These are phyloP conservation scores for Euplexia lucipara DNA, from an alignment of 2,888 invertebrate genomes.

Conservation along the genomic window DNA sequence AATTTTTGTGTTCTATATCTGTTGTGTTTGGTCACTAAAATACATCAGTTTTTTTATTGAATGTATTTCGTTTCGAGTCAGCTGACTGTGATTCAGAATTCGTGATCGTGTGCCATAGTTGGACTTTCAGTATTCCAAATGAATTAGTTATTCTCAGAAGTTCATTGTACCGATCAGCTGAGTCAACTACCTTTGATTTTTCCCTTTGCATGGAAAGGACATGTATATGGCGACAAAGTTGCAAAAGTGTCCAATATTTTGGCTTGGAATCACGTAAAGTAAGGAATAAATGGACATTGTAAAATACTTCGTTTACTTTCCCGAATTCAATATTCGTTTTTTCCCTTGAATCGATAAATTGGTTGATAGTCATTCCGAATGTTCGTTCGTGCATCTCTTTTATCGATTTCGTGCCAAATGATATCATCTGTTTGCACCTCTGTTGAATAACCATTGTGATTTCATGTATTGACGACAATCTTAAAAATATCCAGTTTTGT, in stretches of 20 bases:
- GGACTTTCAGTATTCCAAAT: slow-evolving; percentile 72
- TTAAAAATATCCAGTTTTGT: slow-evolving; percentile 71
- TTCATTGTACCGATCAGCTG: slow-evolving; percentile 87
- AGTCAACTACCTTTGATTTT: slow-evolving; percentile 80
- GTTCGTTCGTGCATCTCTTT: slow-evolving; percentile 66
- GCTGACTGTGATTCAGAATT: slow-evolving; percentile 75
- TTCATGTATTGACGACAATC: slow-evolving; percentile 62
- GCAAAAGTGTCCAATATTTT: slow-evolving; percentile 77
- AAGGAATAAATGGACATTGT: slow-evolving; percentile 61
- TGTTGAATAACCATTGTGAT: slow-evolving; percentile 55
- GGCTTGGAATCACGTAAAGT: slow-evolving; percentile 71
- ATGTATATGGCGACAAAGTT: slow-evolving; percentile 79
- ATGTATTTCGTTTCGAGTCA: slow-evolving; percentile 56
- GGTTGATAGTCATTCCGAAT: slow-evolving; percentile 61
- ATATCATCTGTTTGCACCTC: slow-evolving; percentile 78
- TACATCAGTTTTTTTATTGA: slow-evolving; percentile 41
- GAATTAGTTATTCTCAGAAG: slow-evolving; percentile 79
- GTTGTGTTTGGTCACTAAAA: slow-evolving; percentile 36
- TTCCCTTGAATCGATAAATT: slow-evolving; percentile 64
- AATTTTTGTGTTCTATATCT: slow-evolving; percentile 38
- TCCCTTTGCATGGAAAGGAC: slow-evolving; percentile 69
- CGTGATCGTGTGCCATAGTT: slow-evolving; percentile 64
- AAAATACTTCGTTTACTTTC: slow-evolving; percentile 59
- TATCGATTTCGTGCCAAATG: slow-evolving; percentile 76
- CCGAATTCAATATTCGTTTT: slow-evolving; percentile 59